Base-by-base conservation (phyloP, 2,113 vertebrate genomes). In the Pholis gunnellus region DNA sequence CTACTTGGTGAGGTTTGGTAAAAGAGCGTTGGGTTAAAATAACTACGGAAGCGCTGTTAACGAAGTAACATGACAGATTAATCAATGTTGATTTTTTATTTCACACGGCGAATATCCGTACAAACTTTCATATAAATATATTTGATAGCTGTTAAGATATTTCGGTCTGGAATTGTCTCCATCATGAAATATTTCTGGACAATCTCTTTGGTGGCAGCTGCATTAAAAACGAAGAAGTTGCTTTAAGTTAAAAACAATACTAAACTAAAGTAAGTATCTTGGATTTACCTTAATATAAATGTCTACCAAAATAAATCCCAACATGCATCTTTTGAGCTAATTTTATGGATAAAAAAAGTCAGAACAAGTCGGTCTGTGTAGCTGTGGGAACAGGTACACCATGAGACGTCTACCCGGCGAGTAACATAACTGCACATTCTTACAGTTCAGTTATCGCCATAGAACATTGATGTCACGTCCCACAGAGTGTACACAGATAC, bases 381-480 rank as follows among this genome's bases (percentile, higher is more conserved):
- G 50, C 59, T 5, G 1, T 38, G 15, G 65, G 67, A 81, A 42
- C 50, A 59, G 79, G 57, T 63, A 79, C 44, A 79, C 60, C 34
- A 42, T 10, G 29, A 85, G 66, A 48, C 40, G 54, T 77, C 13
- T 34, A 66, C 42, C 40, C 71, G 46, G 27, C 42, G 9, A 57
- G 74, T 10, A 81, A 79, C 82, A 79, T 36, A 60, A 74, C 50
- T 17, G 61, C 64, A 75, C 74, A 64, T 29, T 61, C 38, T 82
- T 82, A 76, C 89, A 83, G 63, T 85, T 86, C 72, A 76, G 25
- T 74, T 74, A 46, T 71, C 81, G 68, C 44, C 50, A 64, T 14
- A 79, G 78, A 85, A 86, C 76, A 85, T 73, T 77, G 76, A 85
- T 61, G 82, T 78, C 69, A 5, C 40, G 20, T 73, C 79, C 48